These are phyloP conservation scores for Neogobius melanostomus DNA, from an alignment of 2,113 vertebrate species.

Conservation along the genomic window DNA sequence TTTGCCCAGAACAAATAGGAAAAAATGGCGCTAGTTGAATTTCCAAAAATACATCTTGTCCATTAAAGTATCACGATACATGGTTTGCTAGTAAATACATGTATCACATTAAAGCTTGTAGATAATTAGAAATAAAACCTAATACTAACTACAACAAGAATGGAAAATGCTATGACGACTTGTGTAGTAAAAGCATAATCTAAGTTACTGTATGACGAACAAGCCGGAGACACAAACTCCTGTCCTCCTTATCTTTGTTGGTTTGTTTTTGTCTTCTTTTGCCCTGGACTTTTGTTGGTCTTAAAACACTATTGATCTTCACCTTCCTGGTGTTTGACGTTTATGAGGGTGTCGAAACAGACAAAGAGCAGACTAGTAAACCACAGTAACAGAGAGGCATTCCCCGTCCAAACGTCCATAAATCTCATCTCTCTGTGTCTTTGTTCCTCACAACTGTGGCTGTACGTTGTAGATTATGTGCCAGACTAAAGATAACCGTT, in stretches of 20 bases:
- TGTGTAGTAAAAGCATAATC: background rate
- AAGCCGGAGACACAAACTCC: background rate
- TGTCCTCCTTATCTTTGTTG: background rate
- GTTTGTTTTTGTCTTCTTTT: background rate
- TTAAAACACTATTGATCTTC: conserved; percentile 3
- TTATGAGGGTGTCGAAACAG: conserved; percentile 5
- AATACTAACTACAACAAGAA: too few species aligned
- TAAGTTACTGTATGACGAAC: background rate
- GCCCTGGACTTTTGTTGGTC: background rate
- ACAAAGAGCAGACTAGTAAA: background rate
- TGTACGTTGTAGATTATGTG: too few species aligned
- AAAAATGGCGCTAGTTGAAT: too few species aligned
- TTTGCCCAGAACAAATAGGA: too few species aligned
- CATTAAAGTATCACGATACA: too few species aligned
- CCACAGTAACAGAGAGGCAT: background rate
- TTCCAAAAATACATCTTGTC: too few species aligned
- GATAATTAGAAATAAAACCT: too few species aligned
- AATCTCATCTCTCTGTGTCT: background rate
- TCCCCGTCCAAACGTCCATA: background rate
- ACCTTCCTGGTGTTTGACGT: background rate
- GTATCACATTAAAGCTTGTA: too few species aligned
- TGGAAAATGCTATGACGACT: too few species aligned
- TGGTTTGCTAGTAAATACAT: too few species aligned
- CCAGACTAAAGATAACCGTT: too few species aligned
- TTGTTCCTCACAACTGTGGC: background rate